Evolutionary conservation across 2,888 invertebrate species (phyloP).

Genomic region (Steromphala cineraria): DNA sequence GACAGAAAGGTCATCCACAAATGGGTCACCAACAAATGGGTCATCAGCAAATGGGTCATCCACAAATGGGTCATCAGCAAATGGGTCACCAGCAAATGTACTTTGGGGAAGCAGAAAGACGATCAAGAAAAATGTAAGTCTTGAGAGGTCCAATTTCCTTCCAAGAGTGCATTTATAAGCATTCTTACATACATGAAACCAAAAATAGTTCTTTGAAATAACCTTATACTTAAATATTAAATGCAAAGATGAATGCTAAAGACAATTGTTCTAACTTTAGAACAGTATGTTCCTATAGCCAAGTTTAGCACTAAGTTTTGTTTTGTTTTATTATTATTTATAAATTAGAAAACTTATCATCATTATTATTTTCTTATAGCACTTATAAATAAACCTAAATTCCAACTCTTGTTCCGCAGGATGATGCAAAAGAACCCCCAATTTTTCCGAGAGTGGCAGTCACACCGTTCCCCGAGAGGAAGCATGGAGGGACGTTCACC

Average conservation of each 20-base stretch:
- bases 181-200: no score
- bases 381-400: no score
- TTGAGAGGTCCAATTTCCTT: background rate
- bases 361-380: no score
- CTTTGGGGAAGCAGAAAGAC: constrained; percentile 40
- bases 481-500: constrained; percentile 32
- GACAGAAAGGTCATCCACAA: constrained; percentile 31
- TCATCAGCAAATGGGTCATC: constrained; percentile 34
- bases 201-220: no score
- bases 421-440: constrained; percentile 39
- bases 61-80: constrained; percentile 28
- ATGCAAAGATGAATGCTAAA: no score
- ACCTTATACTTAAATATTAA: no score
- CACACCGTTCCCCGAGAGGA: constrained; percentile 20
- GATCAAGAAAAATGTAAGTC: constrained; percentile 25
- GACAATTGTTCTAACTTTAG: no score
- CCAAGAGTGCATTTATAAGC: no score
- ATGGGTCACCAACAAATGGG: constrained; percentile 27
- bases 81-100: constrained; percentile 37
- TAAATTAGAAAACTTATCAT: no score
- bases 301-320: no score
- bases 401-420: constrained; percentile 32
- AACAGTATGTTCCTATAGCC: no score
- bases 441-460: constrained; percentile 35
- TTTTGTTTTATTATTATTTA: no score